Conservation (phyloP, 2,113 vertebrate species). For the Pantherophis guttatus region DNA sequence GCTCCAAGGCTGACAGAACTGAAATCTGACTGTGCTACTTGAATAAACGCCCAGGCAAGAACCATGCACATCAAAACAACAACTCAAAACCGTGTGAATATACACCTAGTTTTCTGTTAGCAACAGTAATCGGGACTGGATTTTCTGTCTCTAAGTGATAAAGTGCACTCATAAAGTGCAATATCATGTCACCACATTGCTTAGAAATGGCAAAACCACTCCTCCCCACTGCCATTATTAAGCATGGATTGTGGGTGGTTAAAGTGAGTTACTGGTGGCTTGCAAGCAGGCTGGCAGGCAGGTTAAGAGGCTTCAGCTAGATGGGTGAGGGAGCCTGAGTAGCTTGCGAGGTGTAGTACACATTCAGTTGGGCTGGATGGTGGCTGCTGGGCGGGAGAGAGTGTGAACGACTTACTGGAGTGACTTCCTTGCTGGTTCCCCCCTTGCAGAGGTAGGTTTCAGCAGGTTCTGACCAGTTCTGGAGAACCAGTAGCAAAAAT, state of each 20-base stretch:
- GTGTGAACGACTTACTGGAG: neutral
- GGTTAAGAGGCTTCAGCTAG: neutral
- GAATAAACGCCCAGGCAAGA: neutral
- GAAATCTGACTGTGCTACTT: slow-evolving; percentile 14
- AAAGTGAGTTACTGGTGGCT: neutral
- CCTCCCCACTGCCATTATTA: neutral
- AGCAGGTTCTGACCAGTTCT: too few relatives aligned
- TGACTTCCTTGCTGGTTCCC: neutral
- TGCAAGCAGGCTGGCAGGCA: neutral
- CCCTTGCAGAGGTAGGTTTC: neutral
- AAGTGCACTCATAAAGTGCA: rapidly evolving
- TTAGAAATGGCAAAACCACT: neutral
- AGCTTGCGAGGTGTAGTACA: neutral
- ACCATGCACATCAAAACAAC: neutral
- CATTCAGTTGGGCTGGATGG: neutral
- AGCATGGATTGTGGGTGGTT: neutral
- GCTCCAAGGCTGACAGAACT: slow-evolving; percentile 11
- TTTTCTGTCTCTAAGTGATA: neutral
- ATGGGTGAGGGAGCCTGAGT: neutral
- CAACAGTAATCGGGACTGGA: neutral
- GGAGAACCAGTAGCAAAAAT: too few relatives aligned
- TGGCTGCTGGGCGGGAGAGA: neutral
- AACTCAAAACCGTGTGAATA: neutral
- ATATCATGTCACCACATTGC: neutral
- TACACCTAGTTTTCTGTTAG: neutral